Evolutionary conservation across 2,888 invertebrate genomes (phyloP).

Genomic region (Trichopria drosophilae): DNA sequence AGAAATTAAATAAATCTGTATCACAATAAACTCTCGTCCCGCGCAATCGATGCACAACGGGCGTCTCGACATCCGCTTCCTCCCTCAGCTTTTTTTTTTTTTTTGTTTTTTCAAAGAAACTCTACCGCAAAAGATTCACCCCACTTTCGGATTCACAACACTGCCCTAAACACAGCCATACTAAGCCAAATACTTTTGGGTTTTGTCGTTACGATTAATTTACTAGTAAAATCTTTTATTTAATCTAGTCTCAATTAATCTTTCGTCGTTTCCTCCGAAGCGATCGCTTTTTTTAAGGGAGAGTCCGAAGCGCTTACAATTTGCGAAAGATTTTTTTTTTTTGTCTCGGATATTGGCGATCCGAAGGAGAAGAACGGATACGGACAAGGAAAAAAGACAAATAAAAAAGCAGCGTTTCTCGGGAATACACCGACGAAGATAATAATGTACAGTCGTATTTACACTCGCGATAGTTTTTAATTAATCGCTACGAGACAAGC

Average conservation of each 20-base stretch:
- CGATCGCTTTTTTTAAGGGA: constrained; percentile 12
- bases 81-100: no score
- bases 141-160: constrained; percentile 51
- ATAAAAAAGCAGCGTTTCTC: constrained; percentile 29
- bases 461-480: no score
- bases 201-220: constrained; percentile 52
- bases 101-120: no score
- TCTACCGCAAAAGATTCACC: constrained; percentile 45
- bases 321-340: constrained; percentile 13
- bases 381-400: constrained; percentile 25
- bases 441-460: no score
- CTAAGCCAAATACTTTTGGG: constrained; percentile 65
- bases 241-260: constrained; percentile 37
- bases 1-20: no score
- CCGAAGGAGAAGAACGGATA: constrained; percentile 13
- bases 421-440: constrained; percentile 3
- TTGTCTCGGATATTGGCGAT: constrained; percentile 7
- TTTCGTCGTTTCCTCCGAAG: constrained; percentile 22
- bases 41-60: no score
- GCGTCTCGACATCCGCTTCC: no score
- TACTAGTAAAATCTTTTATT: constrained; percentile 39
- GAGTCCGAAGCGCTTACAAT: neutral
- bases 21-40: no score
- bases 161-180: constrained; percentile 63
- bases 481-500: no score